These are phyloP conservation scores for Chiloscyllium plagiosum DNA, from an alignment of 2,113 vertebrate genomes.

Conservation along the genomic window DNA sequence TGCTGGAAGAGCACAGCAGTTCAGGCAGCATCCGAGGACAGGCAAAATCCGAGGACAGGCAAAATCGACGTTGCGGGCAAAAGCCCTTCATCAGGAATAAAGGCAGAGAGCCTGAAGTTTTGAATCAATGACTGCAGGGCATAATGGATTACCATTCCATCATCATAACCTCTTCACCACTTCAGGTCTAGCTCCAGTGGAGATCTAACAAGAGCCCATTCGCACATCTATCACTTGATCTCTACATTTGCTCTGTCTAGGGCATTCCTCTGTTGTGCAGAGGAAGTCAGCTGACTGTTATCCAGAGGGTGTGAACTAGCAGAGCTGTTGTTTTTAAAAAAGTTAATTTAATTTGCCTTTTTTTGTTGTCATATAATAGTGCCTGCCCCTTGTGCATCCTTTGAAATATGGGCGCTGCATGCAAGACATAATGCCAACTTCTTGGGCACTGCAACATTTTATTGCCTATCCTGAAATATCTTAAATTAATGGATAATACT, in stretches of 20 bases:
- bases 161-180: too few species aligned
- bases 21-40: too few species aligned
- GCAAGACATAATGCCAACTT: neutral
- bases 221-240: neutral
- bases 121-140: too few species aligned
- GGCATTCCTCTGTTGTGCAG: neutral
- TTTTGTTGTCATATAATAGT: neutral
- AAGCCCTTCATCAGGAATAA: too few species aligned
- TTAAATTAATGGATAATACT: neutral
- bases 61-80: too few species aligned
- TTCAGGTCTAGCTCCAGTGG: neutral
- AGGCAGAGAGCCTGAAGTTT: too few species aligned
- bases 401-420: neutral
- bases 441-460: neutral
- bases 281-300: neutral
- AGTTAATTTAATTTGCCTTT: neutral
- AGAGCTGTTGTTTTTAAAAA: neutral
- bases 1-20: too few species aligned
- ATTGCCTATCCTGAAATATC: neutral
- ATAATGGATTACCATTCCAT: too few species aligned
- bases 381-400: neutral
- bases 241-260: neutral
- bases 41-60: too few species aligned
- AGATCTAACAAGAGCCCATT: neutral
- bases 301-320: neutral